Base-by-base conservation (phyloP, 2,888 invertebrate species). In the Conops quadrifasciatus region DNA sequence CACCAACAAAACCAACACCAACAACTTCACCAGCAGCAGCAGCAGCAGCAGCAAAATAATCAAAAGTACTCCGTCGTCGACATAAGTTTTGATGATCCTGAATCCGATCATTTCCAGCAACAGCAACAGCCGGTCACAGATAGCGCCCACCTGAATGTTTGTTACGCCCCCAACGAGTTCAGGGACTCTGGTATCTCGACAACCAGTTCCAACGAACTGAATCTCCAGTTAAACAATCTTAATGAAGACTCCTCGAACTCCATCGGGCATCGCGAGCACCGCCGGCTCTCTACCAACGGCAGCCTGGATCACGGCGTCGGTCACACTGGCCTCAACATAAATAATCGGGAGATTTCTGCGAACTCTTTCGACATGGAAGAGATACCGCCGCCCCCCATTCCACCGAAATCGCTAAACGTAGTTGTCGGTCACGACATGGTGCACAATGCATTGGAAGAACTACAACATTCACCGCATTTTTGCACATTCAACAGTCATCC, bases 41-140 rank as follows among this genome's bases (percentile, higher is more conserved):
- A 73, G 15, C 73, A 68, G 28, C 65, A 70, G 1, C 71, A 71
- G 21, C 73, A 73, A 19, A 76, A 82, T 43, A 81, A 87, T 64
- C 85, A 86, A 64, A 86, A 86, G 72, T 88, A 86, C 75, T 88
- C 86, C 0, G 74, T 85, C 77, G 87, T 87, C 21, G 87, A 89
- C 75, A 88, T 88, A 2, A 87, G 88, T 76, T 79, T 88, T 73
- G 88, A 88, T 58, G 88, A 86, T 73, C 84, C 86, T 2, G 84
- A 84, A 67, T 82, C 83, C 2, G 86, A 85, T 76, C 83, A 75
- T 66, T 77, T 75, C 56, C 77, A 78, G 16, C 78, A 80, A 36
- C 80, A 82, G 5, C 30, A 80, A 72, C 78, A 80, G 0, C 70
- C 77, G 5, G 80, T 77, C 73, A 77, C 80, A 7, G 82, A 83